Percentiles rank a stretch among this genome's conserved stretches.
phyloP scores from a whole-genome alignment of 2,888 invertebrate genomes.

The Hirtodrosophila cameraria region DNA sequence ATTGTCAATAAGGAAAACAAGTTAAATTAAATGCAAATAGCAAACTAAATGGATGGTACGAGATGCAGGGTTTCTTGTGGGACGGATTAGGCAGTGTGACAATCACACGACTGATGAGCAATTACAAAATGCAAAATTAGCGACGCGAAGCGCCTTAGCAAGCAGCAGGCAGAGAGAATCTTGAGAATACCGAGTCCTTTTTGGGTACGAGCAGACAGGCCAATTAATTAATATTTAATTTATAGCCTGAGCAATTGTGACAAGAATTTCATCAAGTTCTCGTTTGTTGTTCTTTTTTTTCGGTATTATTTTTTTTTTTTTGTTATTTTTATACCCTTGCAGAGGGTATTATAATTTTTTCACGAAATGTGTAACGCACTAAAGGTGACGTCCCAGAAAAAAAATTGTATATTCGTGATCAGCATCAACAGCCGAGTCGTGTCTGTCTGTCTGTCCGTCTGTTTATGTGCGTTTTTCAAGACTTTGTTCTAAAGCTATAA shows the following conservation, averaged over 20 bases:
- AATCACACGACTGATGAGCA: conserved; percentile 69
- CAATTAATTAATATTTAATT: conserved; percentile 79
- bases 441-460: too few relatives aligned
- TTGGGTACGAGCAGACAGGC: conserved; percentile 22
- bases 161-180: conserved; percentile 1
- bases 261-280: conserved; percentile 44
- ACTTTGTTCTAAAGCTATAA: too few relatives aligned
- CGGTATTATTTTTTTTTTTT: background rate
- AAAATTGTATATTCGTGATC: too few relatives aligned
- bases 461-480: too few relatives aligned
- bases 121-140: conserved; percentile 71
- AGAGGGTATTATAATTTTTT: too few relatives aligned
- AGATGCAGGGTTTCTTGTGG: too few relatives aligned
- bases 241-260: conserved; percentile 56
- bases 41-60: conserved; percentile 5
- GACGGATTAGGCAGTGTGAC: conserved; percentile 28
- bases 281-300: background rate
- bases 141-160: conserved; percentile 12
- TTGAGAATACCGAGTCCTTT: conserved; percentile 19
- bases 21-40: conserved; percentile 57
- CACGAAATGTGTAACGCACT: too few relatives aligned
- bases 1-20: conserved; percentile 41
- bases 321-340: conserved; percentile 19
- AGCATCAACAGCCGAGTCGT: too few relatives aligned
- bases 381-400: too few relatives aligned